Evolutionary conservation across 92 coral and sea anemone genomes (phyloP).

Genomic region (Muricea muricata): DNA sequence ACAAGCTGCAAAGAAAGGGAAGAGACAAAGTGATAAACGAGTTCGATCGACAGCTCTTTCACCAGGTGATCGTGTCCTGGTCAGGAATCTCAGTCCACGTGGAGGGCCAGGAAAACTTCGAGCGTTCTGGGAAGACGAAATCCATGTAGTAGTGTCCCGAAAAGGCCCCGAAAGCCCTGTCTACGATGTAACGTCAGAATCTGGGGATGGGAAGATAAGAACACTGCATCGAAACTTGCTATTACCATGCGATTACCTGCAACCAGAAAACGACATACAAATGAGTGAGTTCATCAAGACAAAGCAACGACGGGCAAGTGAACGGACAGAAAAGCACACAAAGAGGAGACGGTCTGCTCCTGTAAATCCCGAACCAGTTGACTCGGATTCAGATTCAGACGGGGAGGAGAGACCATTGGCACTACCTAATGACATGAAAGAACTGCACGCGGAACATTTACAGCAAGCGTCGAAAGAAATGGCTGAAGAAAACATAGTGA

Average conservation of each 20-base stretch:
- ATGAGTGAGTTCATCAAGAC: too few relatives aligned
- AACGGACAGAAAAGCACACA: not conserved
- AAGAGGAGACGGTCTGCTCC: not conserved
- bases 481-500: too few relatives aligned
- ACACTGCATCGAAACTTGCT: not conserved
- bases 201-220: not conserved
- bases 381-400: too few relatives aligned
- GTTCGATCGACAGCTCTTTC: not conserved
- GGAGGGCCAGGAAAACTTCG: not conserved
- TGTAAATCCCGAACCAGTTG: too few relatives aligned
- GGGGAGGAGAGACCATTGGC: too few relatives aligned
- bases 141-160: not conserved
- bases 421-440: not conserved
- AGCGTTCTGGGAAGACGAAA: too few relatives aligned
- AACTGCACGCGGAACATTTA: not conserved
- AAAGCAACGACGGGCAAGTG: too few relatives aligned
- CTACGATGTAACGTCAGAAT: not conserved
- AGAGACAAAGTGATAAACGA: not conserved
- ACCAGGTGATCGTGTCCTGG: too few relatives aligned
- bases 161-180: not conserved
- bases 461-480: not conserved
- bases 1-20: not conserved
- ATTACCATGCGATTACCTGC: not conserved
- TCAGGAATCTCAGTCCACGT: too few relatives aligned
- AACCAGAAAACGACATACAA: not conserved